Percentiles rank a stretch among this genome's conserved stretches.
phyloP scores from a whole-genome alignment of 2,113 vertebrate genomes.

The Cyprinodon tularosa region DNA sequence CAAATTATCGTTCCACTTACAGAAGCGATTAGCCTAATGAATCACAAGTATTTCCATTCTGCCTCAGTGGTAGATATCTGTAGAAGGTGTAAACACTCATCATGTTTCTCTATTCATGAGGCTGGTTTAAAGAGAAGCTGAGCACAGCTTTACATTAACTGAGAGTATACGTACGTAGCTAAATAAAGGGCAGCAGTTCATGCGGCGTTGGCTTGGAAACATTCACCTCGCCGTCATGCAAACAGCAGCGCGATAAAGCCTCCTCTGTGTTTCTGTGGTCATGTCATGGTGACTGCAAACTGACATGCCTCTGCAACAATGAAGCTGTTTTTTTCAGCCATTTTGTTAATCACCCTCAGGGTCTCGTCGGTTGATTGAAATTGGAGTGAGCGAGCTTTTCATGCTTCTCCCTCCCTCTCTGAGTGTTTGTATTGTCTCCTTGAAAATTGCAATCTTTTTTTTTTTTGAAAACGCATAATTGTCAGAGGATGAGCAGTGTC shows the following conservation, averaged over 20 bases:
- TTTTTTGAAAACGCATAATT: constrained; percentile 73
- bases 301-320: constrained; percentile 70
- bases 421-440: constrained; percentile 74
- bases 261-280: constrained; percentile 55
- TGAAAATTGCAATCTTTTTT: constrained; percentile 76
- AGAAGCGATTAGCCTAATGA: constrained; percentile 7
- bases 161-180: constrained; percentile 23
- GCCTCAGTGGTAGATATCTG: neutral
- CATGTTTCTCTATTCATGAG: neutral
- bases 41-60: constrained; percentile 6
- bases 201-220: neutral
- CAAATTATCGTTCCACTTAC: constrained; percentile 1
- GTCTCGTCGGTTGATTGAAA: constrained; percentile 72
- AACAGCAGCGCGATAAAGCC: constrained; percentile 48
- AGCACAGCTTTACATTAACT: constrained; percentile 1
- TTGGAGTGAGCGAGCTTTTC: constrained; percentile 64
- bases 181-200: constrained; percentile 29
- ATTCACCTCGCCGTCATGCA: constrained; percentile 54
- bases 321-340: constrained; percentile 66
- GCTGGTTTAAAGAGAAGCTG: constrained; percentile 1
- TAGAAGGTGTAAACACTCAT: constrained; percentile 4
- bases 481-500: constrained; percentile 67
- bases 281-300: constrained; percentile 75
- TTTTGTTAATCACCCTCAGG: constrained; percentile 78
- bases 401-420: constrained; percentile 59